Percentiles rank a stretch among this genome's conserved stretches.
These are phyloP conservation scores for Epistrophe eligans DNA, from an alignment of 2,888 invertebrate genomes.

Conservation along the genomic window DNA sequence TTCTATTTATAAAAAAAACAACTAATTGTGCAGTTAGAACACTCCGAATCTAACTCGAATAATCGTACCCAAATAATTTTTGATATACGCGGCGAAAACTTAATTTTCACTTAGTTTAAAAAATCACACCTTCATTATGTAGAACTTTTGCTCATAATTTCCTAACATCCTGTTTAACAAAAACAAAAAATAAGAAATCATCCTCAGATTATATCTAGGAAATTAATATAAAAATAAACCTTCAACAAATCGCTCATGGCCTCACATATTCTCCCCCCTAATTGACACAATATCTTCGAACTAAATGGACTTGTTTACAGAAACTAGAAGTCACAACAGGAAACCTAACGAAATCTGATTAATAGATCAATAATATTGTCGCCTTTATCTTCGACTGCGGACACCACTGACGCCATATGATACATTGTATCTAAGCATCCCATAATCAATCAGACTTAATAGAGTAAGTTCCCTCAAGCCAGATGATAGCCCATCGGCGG, in stretches of 20 bases:
- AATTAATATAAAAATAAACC: constrained; percentile 5
- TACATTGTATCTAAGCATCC: constrained; percentile 41
- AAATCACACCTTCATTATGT: no score
- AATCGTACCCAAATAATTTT: no score
- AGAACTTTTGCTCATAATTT: no score
- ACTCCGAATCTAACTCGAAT: no score
- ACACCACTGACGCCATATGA: constrained; percentile 40
- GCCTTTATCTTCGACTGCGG: constrained; percentile 29
- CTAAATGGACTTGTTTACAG: constrained; percentile 31
- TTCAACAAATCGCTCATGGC: constrained; percentile 7
- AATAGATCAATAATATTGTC: constrained; percentile 48
- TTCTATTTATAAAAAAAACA: no score
- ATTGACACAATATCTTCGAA: neutral
- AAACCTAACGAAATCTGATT: constrained; percentile 38
- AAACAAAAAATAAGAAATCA: neutral
- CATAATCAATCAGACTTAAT: constrained; percentile 54
- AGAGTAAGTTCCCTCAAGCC: constrained; percentile 18
- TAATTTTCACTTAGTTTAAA: no score
- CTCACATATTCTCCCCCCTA: neutral
- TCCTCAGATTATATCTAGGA: neutral
- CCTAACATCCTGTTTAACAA: no score
- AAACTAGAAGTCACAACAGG: constrained; percentile 38
- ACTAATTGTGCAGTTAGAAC: no score
- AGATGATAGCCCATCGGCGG: neutral
- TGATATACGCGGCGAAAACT: no score